Evolutionary conservation across 2,888 invertebrate genomes (phyloP).

Genomic region (Pyrrhopygopsis socrates): DNA sequence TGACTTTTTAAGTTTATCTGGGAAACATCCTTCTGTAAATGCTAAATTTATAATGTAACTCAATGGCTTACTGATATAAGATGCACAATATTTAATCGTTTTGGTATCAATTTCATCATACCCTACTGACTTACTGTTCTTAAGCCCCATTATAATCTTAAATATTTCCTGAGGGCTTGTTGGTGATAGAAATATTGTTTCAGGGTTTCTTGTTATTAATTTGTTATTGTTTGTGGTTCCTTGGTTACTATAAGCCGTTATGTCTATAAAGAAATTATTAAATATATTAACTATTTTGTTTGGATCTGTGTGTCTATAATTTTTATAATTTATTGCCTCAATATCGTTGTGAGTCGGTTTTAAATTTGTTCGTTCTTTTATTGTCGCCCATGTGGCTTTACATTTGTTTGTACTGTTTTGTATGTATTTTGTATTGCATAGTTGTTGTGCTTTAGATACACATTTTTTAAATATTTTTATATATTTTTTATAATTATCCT

Average conservation of each 20-base stretch:
- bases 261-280: slow-evolving; percentile 26
- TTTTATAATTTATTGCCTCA: background rate
- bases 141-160: slow-evolving; percentile 15
- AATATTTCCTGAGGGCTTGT: slow-evolving; percentile 1
- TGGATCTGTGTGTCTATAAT: background rate
- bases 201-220: background rate
- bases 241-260: background rate
- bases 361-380: no score
- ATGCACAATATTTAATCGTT: slow-evolving; percentile 17
- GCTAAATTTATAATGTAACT: slow-evolving; percentile 22
- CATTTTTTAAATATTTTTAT: no score
- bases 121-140: slow-evolving; percentile 30
- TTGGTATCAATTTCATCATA: slow-evolving; percentile 18
- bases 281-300: background rate
- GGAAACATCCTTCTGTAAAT: slow-evolving; percentile 22
- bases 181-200: slow-evolving; percentile 18
- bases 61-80: background rate
- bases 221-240: background rate
- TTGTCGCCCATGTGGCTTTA: no score
- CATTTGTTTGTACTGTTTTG: no score
- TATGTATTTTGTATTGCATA: no score
- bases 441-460: no score
- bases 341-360: no score
- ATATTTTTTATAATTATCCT: no score
- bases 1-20: slow-evolving; percentile 7